Conservation (phyloP, 2,888 invertebrate genomes). For the Drosophila borealis region DNA sequence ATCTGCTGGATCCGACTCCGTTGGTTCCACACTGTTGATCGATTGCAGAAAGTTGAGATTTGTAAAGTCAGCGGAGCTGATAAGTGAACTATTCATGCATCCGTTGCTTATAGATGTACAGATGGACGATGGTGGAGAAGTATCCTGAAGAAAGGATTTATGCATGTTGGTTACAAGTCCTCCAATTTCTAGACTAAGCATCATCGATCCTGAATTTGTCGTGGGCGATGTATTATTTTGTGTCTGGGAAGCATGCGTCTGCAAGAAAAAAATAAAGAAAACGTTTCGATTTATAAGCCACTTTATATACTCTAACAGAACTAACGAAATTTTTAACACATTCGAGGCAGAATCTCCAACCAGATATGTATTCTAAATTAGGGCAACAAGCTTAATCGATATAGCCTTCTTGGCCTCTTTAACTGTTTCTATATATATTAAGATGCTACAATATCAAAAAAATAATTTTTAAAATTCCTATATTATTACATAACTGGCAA, state of each 20-base stretch:
- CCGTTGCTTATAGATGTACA: constrained; percentile 82
- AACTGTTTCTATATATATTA: too few species aligned
- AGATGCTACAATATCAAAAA: too few species aligned
- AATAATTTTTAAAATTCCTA: too few species aligned
- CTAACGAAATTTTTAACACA: not conserved
- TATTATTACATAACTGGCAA: too few species aligned
- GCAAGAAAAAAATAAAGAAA: not conserved
- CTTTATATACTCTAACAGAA: not conserved
- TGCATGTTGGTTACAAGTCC: constrained; percentile 84
- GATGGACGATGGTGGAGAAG: constrained; percentile 84
- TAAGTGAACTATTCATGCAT: constrained; percentile 83
- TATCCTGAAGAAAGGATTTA: constrained; percentile 84
- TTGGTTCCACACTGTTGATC: constrained; percentile 68
- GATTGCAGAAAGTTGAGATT: constrained; percentile 83
- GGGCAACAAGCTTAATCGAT: too few species aligned
- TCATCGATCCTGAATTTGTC: constrained; percentile 38
- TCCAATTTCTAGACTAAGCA: constrained; percentile 83
- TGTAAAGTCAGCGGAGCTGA: constrained; percentile 84
- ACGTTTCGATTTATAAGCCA: not conserved
- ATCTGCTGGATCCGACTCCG: constrained; percentile 24
- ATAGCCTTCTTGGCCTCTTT: too few species aligned
- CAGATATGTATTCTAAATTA: not conserved
- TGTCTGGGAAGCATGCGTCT: constrained; percentile 30
- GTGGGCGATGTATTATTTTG: constrained; percentile 31
- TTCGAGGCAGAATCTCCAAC: too few species aligned